Percentiles rank a stretch among this genome's conserved stretches.
Conservation (phyloP, 2,888 invertebrate genomes). For the Parascotia fuliginaria region DNA sequence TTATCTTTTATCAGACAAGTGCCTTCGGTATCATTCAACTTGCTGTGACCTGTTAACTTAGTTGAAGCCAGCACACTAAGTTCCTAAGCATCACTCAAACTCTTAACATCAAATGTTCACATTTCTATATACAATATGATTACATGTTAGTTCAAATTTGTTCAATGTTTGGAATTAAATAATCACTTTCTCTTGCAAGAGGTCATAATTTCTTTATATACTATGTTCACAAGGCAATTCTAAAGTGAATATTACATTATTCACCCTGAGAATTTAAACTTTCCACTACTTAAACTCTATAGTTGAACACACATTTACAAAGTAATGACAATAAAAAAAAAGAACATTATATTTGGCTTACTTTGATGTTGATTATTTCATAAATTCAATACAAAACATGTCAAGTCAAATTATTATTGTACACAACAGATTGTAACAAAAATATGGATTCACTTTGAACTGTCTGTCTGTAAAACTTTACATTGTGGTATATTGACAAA, state of each 20-base stretch:
- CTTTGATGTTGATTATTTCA: conserved; percentile 63
- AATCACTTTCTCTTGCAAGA: conserved; percentile 68
- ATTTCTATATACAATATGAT: conserved; percentile 55
- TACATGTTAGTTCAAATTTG: conserved; percentile 62
- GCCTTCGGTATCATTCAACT: conserved; percentile 26
- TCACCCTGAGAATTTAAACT: conserved; percentile 62
- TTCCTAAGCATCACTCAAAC: conserved; percentile 48
- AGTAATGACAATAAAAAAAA: conserved; percentile 59
- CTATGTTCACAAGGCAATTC: conserved; percentile 65
- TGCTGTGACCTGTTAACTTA: conserved; percentile 41
- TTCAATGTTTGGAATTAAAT: conserved; percentile 77
- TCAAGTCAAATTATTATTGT: conserved; percentile 48
- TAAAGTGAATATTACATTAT: conserved; percentile 50
- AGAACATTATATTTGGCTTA: conserved; percentile 76
- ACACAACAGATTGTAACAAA: conserved; percentile 54
- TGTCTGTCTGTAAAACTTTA: conserved; percentile 29
- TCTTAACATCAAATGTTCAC: conserved; percentile 49
- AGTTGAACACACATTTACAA: conserved; percentile 81
- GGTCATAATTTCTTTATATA: conserved; percentile 59
- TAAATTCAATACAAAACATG: conserved; percentile 51
- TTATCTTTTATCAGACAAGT: conserved; percentile 19
- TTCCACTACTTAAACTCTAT: conserved; percentile 73
- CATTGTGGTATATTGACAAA: conserved; percentile 46
- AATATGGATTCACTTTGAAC: conserved; percentile 45
- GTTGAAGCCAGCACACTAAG: conserved; percentile 47